Conservation (phyloP, 2,888 invertebrate genomes). For the Odontothrips loti region DNA sequence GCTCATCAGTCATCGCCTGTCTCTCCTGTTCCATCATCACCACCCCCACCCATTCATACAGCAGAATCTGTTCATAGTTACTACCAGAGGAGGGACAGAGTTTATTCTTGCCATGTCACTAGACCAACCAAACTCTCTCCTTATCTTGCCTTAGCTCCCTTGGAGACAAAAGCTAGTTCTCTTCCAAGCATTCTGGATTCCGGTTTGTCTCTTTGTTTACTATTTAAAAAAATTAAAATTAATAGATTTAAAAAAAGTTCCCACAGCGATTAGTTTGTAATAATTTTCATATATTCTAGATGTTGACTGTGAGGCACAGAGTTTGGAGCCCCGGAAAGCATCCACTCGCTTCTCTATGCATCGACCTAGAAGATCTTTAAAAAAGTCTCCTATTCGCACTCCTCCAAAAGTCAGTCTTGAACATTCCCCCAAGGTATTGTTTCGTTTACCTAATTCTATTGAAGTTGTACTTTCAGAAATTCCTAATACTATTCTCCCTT, state of each 20-base stretch:
- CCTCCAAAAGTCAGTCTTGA: background rate
- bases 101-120: constrained; percentile 2
- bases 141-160: constrained; percentile 1
- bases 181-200: constrained; percentile 12
- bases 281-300: background rate
- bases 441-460: background rate
- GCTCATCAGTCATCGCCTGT: background rate
- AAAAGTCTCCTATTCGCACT: constrained; percentile 1
- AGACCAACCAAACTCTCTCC: background rate
- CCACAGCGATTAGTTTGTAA: background rate
- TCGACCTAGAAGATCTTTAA: background rate
- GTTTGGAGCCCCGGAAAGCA: background rate
- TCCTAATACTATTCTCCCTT: constrained; percentile 6
- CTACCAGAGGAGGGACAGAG: background rate
- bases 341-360: background rate
- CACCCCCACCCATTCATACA: background rate
- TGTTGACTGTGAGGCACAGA: background rate
- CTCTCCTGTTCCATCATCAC: background rate
- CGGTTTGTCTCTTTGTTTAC: background rate
- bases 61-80: background rate
- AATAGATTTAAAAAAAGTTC: too few relatives aligned
- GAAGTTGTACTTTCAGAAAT: constrained; percentile 21
- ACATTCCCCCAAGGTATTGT: background rate
- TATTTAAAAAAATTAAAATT: too few relatives aligned
- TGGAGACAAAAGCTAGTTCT: constrained; percentile 6